Base-by-base conservation (phyloP, 2,797 vertebrate genomes). In the Alfaro cultratus region DNA sequence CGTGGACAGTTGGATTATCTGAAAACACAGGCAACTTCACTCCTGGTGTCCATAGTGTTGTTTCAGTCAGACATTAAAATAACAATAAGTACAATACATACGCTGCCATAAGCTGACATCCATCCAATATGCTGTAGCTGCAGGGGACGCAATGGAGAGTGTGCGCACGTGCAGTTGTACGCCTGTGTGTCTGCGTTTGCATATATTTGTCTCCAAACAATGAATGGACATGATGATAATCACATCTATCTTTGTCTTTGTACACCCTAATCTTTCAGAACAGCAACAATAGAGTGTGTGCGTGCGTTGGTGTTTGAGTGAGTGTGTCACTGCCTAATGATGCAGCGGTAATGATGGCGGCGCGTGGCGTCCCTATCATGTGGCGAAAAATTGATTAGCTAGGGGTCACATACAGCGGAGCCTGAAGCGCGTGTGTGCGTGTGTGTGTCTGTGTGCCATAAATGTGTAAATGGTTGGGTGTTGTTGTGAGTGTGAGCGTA, bases 21-120 rank as follows among this genome's bases (percentile, higher is more conserved):
- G 87, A 88, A 92, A 89, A 92, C 91, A 92, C 86, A 91, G 86
- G 85, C 88, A 77, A 82, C 84, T 78, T 87, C 89, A 91, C 83
- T 83, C 71, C 82, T 85, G 85, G 88, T 89, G 88, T 93, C 89
- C 91, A 95, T 94, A 92, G 95, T 93, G 93, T 96, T 95, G 94
- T 96, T 95, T 96, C 91, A 91, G 86, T 81, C 85, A 31, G 80
- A 88, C 92, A 96, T 96, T 96, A 95, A 92, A 96, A 96, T 96
- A 95, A 96, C 95, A 96, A 96, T 95, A 90, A 90, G 49, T 64
- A 93, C 92, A 93, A 94, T 90, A 83, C 91, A 82, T 75, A 89
- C 53, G 49, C 79, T 77, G 74, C 86, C 86, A 86, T 93, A 93
- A 93, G 93, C 91, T 90, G 91, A 94, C 91, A 94, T 88, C 88